Percentiles rank a stretch among this genome's conserved stretches.
phyloP scores from a whole-genome alignment of 2,888 invertebrate genomes.

The Torymus auratus region DNA sequence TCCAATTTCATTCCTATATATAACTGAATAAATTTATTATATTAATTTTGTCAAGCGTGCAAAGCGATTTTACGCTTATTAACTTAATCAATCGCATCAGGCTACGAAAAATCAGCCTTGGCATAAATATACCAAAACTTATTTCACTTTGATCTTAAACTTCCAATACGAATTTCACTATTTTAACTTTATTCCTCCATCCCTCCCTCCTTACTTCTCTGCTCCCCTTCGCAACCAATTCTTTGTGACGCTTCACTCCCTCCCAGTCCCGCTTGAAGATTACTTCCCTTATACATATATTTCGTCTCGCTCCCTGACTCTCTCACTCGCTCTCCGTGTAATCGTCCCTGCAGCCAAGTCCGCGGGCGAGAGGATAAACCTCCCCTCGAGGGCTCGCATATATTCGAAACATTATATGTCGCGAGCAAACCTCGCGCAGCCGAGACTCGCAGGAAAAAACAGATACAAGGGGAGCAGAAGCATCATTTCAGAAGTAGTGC shows the following conservation, averaged over 20 bases:
- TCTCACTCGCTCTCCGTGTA: background rate
- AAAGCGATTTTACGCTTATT: too few species aligned
- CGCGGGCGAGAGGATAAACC: background rate
- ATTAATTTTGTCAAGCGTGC: too few species aligned
- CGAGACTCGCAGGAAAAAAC: background rate
- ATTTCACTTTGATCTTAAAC: too few species aligned
- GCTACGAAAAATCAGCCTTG: too few species aligned
- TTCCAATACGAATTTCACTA: too few species aligned
- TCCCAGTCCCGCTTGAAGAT: slow-evolving; percentile 21
- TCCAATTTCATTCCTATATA: too few species aligned
- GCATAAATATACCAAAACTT: too few species aligned
- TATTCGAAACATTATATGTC: too few species aligned
- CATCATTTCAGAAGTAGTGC: too few species aligned
- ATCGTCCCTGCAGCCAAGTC: slow-evolving; percentile 26
- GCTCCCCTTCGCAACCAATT: background rate
- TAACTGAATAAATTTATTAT: too few species aligned
- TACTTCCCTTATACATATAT: slow-evolving; percentile 11
- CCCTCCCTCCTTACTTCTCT: background rate
- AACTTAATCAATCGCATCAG: too few species aligned
- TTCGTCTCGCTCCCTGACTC: background rate
- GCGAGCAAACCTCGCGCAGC: background rate
- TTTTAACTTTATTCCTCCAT: background rate
- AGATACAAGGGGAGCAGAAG: background rate
- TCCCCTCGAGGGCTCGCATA: slow-evolving; percentile 21
- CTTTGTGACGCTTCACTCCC: background rate